phyloP scores from a whole-genome alignment of 2,888 invertebrate species.

The Abrostola tripartita region DNA sequence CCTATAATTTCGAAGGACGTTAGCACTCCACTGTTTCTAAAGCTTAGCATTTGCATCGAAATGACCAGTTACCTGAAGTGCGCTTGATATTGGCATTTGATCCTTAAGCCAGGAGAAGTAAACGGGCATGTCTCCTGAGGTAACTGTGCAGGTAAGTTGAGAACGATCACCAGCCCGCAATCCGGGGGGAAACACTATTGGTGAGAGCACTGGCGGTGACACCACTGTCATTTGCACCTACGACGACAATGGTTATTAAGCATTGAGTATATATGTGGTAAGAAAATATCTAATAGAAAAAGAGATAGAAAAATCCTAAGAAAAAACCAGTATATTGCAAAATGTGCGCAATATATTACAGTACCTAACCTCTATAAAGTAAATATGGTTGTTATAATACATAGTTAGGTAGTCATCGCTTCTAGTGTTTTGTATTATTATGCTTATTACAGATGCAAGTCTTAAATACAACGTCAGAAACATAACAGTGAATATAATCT shows the following conservation, averaged over 20 bases:
- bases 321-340: too few relatives aligned
- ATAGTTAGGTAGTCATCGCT: too few relatives aligned
- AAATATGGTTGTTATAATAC: too few relatives aligned
- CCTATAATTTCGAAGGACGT: constrained; percentile 68
- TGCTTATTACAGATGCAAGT: too few relatives aligned
- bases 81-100: constrained; percentile 89
- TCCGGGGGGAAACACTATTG: constrained; percentile 94
- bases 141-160: constrained; percentile 95
- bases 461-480: too few relatives aligned
- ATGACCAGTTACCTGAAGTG: constrained; percentile 86
- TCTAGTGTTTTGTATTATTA: too few relatives aligned
- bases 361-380: too few relatives aligned
- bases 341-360: too few relatives aligned
- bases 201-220: constrained; percentile 94
- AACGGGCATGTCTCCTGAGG: constrained; percentile 91
- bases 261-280: not conserved
- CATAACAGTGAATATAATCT: too few relatives aligned
- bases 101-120: constrained; percentile 91
- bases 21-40: not conserved
- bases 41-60: not conserved
- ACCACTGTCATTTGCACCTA: constrained; percentile 83
- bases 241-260: constrained; percentile 1
- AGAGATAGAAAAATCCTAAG: too few relatives aligned
- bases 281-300: not conserved
- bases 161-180: constrained; percentile 93